Evolutionary conservation across 2,888 invertebrate genomes (phyloP).

Genomic region (Sycophila texana): DNA sequence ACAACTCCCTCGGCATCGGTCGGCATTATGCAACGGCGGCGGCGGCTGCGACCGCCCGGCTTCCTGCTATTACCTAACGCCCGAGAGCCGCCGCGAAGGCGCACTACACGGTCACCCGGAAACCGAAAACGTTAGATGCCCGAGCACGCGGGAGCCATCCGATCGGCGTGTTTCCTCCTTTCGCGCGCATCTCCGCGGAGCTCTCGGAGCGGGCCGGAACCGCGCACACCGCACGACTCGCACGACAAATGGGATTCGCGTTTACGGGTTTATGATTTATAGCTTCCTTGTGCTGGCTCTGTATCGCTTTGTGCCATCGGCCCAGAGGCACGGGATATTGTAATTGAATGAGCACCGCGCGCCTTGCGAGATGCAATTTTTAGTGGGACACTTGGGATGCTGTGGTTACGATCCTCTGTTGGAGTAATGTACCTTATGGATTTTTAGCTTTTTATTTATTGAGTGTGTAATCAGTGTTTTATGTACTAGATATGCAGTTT

Average conservation of each 20-base stretch:
- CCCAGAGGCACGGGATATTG: background rate
- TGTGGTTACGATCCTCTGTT: no score
- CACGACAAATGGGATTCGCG: background rate
- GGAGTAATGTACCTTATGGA: no score
- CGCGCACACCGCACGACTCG: background rate
- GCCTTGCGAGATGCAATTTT: no score
- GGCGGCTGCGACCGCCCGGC: conserved; percentile 54
- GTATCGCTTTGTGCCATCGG: no score
- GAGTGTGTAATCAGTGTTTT: no score
- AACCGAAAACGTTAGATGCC: conserved; percentile 25
- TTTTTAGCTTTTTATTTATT: no score
- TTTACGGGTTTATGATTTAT: no score
- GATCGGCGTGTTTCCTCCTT: conserved; percentile 7
- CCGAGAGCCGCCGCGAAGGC: conserved; percentile 16
- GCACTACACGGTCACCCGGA: conserved; percentile 55
- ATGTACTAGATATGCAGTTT: no score
- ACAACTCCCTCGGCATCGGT: conserved; percentile 59
- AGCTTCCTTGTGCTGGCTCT: no score
- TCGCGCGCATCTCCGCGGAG: background rate
- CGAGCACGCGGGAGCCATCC: background rate
- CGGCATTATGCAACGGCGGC: conserved; percentile 67
- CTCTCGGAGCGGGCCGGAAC: no score
- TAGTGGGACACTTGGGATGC: no score
- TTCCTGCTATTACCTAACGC: conserved; percentile 71
- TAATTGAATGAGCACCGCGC: background rate